Evolutionary conservation across 2,888 invertebrate genomes (phyloP).

Genomic region (Ochropacha duplaris): DNA sequence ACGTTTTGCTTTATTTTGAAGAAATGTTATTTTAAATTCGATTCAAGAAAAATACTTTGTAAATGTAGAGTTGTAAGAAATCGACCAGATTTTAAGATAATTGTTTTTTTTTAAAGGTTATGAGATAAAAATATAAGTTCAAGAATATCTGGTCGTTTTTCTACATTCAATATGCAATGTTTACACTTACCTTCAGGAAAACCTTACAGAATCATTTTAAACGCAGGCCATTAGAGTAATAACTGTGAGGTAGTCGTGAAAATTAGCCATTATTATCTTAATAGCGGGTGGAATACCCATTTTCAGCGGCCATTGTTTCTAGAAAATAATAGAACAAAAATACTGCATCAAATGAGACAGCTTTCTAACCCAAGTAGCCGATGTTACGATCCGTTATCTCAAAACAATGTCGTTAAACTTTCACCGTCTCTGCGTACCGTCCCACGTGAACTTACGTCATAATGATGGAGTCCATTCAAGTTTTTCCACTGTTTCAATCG

Average conservation of each 20-base stretch:
- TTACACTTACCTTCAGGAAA: conserved; percentile 25
- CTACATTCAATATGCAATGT: conserved; percentile 11
- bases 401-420: conserved; percentile 54
- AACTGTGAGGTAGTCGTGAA: conserved; percentile 25
- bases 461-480: conserved; percentile 33
- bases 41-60: no score
- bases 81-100: conserved; percentile 9
- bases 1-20: background rate
- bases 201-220: conserved; percentile 22
- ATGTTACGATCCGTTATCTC: conserved; percentile 5
- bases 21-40: background rate
- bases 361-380: background rate
- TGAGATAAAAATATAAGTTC: conserved; percentile 1
- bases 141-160: conserved; percentile 18
- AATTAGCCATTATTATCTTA: conserved; percentile 37
- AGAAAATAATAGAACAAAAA: conserved; percentile 7
- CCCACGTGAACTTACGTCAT: conserved; percentile 53
- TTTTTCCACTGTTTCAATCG: conserved; percentile 15
- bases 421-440: conserved; percentile 39
- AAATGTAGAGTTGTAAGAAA: conserved; percentile 11
- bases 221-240: conserved; percentile 42
- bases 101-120: no score
- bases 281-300: conserved; percentile 22
- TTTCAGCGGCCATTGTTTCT: conserved; percentile 12
- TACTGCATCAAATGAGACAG: background rate